Evolutionary conservation across 2,888 invertebrate species (phyloP).

Genomic region (Megamerina dolium): DNA sequence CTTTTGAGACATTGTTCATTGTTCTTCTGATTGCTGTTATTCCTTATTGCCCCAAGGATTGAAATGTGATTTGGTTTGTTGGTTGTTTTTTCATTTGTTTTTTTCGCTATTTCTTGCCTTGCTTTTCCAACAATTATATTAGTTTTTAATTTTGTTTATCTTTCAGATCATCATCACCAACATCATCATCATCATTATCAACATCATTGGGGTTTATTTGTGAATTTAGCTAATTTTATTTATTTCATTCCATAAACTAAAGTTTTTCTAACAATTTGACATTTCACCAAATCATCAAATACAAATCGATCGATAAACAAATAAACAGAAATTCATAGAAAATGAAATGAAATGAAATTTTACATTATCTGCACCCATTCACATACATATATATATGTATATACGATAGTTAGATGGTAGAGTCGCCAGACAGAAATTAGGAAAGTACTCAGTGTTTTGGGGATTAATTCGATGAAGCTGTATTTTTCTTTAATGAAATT

Average conservation of each 20-base stretch:
- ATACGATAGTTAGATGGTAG: too few species aligned
- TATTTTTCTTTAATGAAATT: too few species aligned
- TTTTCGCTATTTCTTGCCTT: neutral
- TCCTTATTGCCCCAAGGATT: neutral
- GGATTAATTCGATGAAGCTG: too few species aligned
- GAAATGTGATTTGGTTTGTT: neutral
- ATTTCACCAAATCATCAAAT: neutral
- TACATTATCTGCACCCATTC: too few species aligned
- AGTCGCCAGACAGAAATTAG: too few species aligned
- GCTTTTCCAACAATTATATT: neutral
- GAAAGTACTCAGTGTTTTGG: too few species aligned
- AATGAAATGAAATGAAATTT: neutral
- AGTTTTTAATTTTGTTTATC: constrained; percentile 1
- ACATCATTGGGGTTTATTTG: too few species aligned
- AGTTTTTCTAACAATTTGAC: neutral
- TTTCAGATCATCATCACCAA: constrained; percentile 1
- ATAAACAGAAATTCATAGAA: neutral
- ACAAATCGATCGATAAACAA: neutral
- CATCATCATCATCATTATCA: too few species aligned
- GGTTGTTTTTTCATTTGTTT: neutral
- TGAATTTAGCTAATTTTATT: neutral
- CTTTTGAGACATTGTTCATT: neutral
- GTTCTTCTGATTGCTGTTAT: neutral
- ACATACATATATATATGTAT: too few species aligned
- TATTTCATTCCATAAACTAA: neutral